A percentile compares a stretch with the other conserved stretches of the same genome.
phyloP scores from a whole-genome alignment of 2,888 invertebrate genomes.

The Nudaria mundana region DNA sequence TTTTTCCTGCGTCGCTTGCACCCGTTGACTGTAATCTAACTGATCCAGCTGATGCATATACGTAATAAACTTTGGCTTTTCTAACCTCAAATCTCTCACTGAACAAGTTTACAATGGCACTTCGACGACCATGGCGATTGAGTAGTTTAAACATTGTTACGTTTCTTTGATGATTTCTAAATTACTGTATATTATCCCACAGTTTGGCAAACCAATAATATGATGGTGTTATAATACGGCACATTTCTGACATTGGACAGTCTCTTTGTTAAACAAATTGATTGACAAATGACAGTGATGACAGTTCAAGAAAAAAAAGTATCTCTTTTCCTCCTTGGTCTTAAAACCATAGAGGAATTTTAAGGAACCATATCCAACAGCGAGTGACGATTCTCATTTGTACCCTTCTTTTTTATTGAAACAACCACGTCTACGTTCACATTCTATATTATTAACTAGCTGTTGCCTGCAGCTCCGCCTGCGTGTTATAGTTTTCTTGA shows the following conservation, averaged over 20 bases:
- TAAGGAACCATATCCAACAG: too few relatives aligned
- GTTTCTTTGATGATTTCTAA: background rate
- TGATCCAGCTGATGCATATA: slow-evolving; percentile 61
- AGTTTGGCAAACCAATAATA: slow-evolving; percentile 12
- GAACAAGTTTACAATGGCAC: slow-evolving; percentile 60
- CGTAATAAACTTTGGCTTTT: slow-evolving; percentile 66
- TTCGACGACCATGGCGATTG: slow-evolving; percentile 62
- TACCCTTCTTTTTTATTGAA: too few relatives aligned
- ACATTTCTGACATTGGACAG: slow-evolving; percentile 47
- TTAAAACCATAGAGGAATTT: too few relatives aligned
- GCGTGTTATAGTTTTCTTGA: too few relatives aligned
- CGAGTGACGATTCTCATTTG: too few relatives aligned
- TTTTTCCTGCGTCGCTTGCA: slow-evolving; percentile 49
- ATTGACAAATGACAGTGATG: too few relatives aligned
- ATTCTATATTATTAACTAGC: too few relatives aligned
- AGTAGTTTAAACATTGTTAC: slow-evolving; percentile 68
- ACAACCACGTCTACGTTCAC: too few relatives aligned
- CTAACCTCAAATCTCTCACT: slow-evolving; percentile 75
- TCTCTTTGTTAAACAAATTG: too few relatives aligned
- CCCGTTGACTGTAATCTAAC: slow-evolving; percentile 63
- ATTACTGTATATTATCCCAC: slow-evolving; percentile 2
- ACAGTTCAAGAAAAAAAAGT: too few relatives aligned
- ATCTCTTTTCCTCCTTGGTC: too few relatives aligned
- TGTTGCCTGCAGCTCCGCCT: too few relatives aligned
- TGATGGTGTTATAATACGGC: slow-evolving; percentile 36